Base-by-base conservation (phyloP, 2,797 vertebrate genomes). In the Salmo trutta region DNA sequence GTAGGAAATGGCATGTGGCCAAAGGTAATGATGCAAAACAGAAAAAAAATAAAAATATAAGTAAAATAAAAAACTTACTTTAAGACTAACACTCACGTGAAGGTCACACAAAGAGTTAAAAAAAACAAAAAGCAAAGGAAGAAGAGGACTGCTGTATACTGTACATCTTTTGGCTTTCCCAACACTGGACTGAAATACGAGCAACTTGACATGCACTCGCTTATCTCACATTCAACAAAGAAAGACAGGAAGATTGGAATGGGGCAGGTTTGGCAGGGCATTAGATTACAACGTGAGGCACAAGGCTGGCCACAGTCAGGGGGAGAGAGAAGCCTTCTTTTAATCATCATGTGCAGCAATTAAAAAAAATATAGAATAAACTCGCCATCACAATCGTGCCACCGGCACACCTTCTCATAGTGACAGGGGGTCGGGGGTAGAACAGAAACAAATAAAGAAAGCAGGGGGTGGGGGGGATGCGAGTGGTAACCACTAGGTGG, bases 171-270 rank as follows among this genome's bases (percentile, higher is more conserved):
- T 47, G 41, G 41, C 41, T 92, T 78, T 94, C 93, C 93, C 76
- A 89, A 91, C 87, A 91, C 88, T 90, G 93, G 71, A 90, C 88
- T 94, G 89, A 87, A 92, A 93, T 87, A 93, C 75, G 89, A 90
- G 86, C 89, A 90, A 92, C 90, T 92, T 64, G 59, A 94, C 97
- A 97, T 97, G 96, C 96, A 97, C 91, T 91, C 91, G 92, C 79
- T 84, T 79, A 88, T 87, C 91, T 91, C 90, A 90, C 89, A 93
- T 91, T 94, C 76, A 94, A 84, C 91, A 88, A 91, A 89, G 10
- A 92, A 79, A 86, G 86, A 88, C 92, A 84, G 41, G 2, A 91
- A 85, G 91, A 93, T 95, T 89, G 93, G 79, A 87, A 93, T 95
- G 88, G 93, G 41, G 41, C 41, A 47, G 41, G 41, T 47, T 14